A percentile compares a stretch with the other conserved stretches of the same genome.
phyloP scores from a whole-genome alignment of 1,140 invertebrate genomes.

The Eubasilissa regina region DNA sequence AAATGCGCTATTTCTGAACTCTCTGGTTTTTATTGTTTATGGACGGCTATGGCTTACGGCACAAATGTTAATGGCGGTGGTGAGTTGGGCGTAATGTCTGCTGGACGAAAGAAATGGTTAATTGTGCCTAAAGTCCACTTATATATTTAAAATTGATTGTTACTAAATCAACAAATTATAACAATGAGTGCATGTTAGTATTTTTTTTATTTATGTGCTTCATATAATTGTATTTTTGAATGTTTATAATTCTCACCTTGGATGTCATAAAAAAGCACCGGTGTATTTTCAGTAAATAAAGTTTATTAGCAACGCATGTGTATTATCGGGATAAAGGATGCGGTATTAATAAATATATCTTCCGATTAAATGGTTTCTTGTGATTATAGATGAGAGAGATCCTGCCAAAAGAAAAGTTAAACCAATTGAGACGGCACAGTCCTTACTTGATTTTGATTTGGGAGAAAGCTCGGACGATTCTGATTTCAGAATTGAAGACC shows the following conservation, averaged over 20 bases:
- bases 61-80: conserved; percentile 23
- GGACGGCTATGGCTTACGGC: not conserved
- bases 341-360: no score
- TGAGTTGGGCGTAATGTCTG: conserved; percentile 31
- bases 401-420: conserved; percentile 90
- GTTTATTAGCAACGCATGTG: not conserved
- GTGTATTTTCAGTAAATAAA: conserved; percentile 4
- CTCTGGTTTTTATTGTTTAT: no score
- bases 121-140: not conserved
- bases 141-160: conserved; percentile 5
- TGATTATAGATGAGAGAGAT: conserved; percentile 83
- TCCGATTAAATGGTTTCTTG: not conserved
- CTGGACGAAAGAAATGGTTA: conserved; percentile 8
- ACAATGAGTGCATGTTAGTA: conserved; percentile 36
- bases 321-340: not conserved
- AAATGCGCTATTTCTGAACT: no score
- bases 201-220: conserved; percentile 6
- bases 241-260: conserved; percentile 17
- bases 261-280: conserved; percentile 31
- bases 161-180: not conserved
- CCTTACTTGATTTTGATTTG: conserved; percentile 78
- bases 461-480: conserved; percentile 96
- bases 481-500: conserved; percentile 94
- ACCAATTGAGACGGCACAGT: conserved; percentile 82
- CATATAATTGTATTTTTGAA: not conserved